A percentile compares a stretch with the other conserved stretches of the same genome.
These are phyloP conservation scores for Malurus leucopterus DNA, from an alignment of 2,797 vertebrate species.

Conservation along the genomic window DNA sequence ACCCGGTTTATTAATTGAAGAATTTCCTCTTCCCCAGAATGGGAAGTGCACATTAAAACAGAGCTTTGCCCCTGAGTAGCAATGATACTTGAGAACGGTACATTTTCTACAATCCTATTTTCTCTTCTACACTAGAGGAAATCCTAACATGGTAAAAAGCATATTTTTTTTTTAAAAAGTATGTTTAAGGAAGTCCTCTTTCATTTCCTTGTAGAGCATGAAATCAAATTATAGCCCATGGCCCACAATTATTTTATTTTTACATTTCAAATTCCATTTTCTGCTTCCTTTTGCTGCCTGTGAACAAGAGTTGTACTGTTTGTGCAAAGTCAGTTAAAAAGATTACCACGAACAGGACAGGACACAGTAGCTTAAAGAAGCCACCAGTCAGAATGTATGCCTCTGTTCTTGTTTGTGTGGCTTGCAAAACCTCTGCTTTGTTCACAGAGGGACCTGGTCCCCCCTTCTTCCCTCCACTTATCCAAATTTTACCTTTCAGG, in stretches of 20 bases:
- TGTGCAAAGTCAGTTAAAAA: slow-evolving; percentile 64
- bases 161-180: slow-evolving; percentile 11
- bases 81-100: slow-evolving; percentile 76
- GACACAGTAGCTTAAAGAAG: slow-evolving; percentile 55
- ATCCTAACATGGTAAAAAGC: slow-evolving; percentile 76
- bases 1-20: slow-evolving; percentile 84
- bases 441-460: neutral
- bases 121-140: slow-evolving; percentile 72
- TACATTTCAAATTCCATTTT: slow-evolving; percentile 73
- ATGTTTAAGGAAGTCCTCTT: slow-evolving; percentile 74
- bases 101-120: slow-evolving; percentile 75
- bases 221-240: slow-evolving; percentile 76
- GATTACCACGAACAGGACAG: slow-evolving; percentile 51
- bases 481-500: neutral
- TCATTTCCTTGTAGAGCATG: slow-evolving; percentile 78
- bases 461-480: neutral
- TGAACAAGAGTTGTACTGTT: slow-evolving; percentile 63
- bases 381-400: neutral
- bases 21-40: slow-evolving; percentile 89
- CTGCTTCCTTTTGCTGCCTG: slow-evolving; percentile 60
- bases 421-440: neutral
- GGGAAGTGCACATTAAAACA: slow-evolving; percentile 83
- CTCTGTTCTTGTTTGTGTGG: neutral
- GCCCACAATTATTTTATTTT: slow-evolving; percentile 73
- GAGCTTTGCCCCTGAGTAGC: slow-evolving; percentile 74